phyloP scores from a whole-genome alignment of 1,140 invertebrate genomes.

The Apis dorsata region DNA sequence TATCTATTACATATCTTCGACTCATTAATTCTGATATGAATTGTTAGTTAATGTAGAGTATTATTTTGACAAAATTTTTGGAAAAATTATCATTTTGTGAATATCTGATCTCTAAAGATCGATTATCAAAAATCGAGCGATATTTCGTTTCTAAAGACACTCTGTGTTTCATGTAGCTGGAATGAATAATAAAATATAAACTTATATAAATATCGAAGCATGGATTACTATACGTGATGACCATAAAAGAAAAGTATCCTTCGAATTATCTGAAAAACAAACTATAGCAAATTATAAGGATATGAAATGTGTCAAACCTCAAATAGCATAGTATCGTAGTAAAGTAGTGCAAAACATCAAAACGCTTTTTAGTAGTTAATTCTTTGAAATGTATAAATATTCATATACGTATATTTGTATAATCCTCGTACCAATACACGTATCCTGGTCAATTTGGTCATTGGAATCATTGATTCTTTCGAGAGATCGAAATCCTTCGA shows the following conservation, averaged over 20 bases:
- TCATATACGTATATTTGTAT: conserved; percentile 35
- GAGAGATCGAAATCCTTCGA: background rate
- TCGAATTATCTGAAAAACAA: background rate
- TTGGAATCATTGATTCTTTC: conserved; percentile 5
- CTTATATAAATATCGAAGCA: background rate
- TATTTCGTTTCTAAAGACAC: background rate
- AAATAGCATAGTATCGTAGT: conserved; percentile 30
- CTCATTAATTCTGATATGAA: too few relatives aligned
- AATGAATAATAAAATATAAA: conserved; percentile 14
- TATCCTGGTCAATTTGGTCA: conserved; percentile 49
- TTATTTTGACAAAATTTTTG: too few relatives aligned
- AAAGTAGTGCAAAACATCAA: conserved; percentile 19
- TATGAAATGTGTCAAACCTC: conserved; percentile 54
- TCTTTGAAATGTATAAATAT: background rate
- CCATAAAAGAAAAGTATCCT: background rate
- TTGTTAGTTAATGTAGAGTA: too few relatives aligned
- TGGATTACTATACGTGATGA: background rate
- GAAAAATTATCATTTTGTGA: too few relatives aligned
- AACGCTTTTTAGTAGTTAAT: conserved; percentile 20
- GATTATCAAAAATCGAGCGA: too few relatives aligned
- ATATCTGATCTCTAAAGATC: too few relatives aligned
- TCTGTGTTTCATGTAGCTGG: conserved; percentile 7
- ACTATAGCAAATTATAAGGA: conserved; percentile 23
- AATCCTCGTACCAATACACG: conserved; percentile 19
- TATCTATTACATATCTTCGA: too few relatives aligned